Conservation (phyloP, 2,113 vertebrate genomes). For the Trogon surrucura region DNA sequence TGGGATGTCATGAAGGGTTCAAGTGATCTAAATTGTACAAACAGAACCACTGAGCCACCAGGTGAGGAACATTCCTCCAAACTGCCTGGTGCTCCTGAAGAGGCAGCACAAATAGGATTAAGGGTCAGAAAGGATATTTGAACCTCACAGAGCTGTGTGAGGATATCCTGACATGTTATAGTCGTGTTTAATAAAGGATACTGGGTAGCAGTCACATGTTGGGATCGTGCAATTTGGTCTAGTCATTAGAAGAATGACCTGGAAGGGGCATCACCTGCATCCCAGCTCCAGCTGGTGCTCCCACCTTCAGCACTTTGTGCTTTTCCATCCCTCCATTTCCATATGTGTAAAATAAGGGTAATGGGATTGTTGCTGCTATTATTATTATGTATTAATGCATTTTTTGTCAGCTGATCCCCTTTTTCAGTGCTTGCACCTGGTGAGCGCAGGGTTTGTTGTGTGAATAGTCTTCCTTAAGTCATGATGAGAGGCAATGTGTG, state of each 20-base stretch:
- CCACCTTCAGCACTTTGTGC: not conserved
- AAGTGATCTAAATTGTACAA: not conserved
- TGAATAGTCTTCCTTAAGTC: not conserved
- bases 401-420: not conserved
- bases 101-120: not conserved
- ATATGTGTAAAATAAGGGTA: not conserved
- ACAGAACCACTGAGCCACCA: not conserved
- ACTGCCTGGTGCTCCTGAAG: not conserved
- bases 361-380: not conserved
- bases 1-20: not conserved
- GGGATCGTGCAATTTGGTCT: not conserved
- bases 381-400: not conserved
- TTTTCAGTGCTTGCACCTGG: not conserved
- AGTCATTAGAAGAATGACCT: not conserved
- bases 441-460: not conserved
- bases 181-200: not conserved
- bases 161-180: not conserved
- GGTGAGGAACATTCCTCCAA: fast-evolving
- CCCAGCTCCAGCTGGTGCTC: not conserved
- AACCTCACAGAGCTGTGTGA: not conserved
- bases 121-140: not conserved
- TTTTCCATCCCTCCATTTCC: not conserved
- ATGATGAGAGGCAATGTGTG: not conserved
- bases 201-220: fast-evolving
- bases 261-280: fast-evolving